These are phyloP conservation scores for Valencia hispanica DNA, from an alignment of 2,797 vertebrate species.

Conservation along the genomic window DNA sequence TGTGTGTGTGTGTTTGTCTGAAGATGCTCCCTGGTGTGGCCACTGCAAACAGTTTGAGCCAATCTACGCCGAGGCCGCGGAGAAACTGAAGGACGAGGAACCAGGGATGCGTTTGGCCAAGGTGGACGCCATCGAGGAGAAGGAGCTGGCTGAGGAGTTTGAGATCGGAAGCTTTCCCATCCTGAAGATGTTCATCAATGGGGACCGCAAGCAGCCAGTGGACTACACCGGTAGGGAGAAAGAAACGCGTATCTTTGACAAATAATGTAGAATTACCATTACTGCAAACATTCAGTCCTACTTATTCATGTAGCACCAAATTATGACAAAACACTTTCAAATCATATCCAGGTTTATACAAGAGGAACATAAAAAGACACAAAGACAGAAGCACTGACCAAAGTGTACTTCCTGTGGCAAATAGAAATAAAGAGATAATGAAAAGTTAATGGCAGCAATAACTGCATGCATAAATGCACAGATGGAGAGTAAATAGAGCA, in stretches of 20 bases:
- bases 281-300: not conserved
- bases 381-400: not conserved
- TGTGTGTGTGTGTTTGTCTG: constrained; percentile 24
- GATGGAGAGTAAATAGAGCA: not conserved
- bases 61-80: constrained; percentile 80
- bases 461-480: not conserved
- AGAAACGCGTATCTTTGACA: not conserved
- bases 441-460: not conserved
- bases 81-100: constrained; percentile 74
- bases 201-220: constrained; percentile 82
- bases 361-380: not conserved
- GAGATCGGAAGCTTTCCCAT: constrained; percentile 80
- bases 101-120: constrained; percentile 79
- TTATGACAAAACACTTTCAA: not conserved
- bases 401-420: not conserved
- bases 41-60: constrained; percentile 87
- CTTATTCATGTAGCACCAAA: not conserved
- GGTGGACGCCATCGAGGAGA: constrained; percentile 83
- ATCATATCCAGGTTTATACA: not conserved
- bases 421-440: not conserved
- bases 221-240: constrained; percentile 81
- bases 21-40: constrained; percentile 90
- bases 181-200: constrained; percentile 84
- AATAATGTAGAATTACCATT: not conserved
- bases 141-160: constrained; percentile 84